Percentiles rank a stretch among this genome's conserved stretches.
Conservation (phyloP, 2,888 invertebrate genomes). For the Dusona sp. region DNA sequence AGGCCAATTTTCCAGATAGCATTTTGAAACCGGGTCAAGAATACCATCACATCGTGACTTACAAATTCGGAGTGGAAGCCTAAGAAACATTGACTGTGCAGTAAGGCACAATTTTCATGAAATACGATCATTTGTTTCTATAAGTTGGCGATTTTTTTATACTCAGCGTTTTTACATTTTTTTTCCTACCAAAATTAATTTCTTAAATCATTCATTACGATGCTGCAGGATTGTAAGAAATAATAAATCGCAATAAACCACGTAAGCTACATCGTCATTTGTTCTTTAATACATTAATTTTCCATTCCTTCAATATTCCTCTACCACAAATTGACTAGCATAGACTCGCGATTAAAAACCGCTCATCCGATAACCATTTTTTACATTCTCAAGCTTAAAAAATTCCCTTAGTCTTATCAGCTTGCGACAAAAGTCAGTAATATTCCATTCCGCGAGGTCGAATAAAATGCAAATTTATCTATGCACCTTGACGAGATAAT, state of each 20-base stretch:
- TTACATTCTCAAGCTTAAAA: neutral
- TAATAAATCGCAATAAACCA: neutral
- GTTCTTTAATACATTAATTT: conserved; percentile 1
- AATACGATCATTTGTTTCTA: neutral
- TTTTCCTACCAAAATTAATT: neutral
- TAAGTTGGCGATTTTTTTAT: neutral
- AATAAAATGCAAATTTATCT: conserved; percentile 8
- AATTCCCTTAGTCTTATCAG: conserved; percentile 28
- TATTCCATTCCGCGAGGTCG: conserved; percentile 13
- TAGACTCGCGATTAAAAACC: neutral
- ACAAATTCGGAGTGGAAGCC: conserved; percentile 88
- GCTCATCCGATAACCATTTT: neutral
- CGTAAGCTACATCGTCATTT: neutral
- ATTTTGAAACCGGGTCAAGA: conserved; percentile 90
- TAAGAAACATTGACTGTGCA: conserved; percentile 49
- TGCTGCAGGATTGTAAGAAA: neutral
- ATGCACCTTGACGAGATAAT: neutral
- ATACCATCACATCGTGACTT: conserved; percentile 90
- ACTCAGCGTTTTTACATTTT: conserved; percentile 12
- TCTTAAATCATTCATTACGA: neutral
- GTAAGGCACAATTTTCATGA: neutral
- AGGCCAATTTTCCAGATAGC: conserved; percentile 91
- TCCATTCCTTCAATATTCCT: neutral
- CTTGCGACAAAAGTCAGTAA: neutral
- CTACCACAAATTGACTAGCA: neutral